Conservation (phyloP, 2,113 vertebrate species). For the Notarius lentiginosus region DNA sequence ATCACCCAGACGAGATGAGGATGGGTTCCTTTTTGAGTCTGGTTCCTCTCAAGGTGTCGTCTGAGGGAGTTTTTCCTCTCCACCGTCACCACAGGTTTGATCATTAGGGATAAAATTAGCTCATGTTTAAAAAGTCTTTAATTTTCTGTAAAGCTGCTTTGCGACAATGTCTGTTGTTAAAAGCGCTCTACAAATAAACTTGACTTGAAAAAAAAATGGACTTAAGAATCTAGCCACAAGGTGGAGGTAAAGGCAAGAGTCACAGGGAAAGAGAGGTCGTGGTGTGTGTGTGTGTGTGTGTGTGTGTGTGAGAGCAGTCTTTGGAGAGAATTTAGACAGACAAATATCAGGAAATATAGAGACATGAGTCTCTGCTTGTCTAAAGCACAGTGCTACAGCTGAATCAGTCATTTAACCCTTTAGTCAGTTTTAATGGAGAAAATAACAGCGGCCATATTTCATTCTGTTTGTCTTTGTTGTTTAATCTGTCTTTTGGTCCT, state of each 20-base stretch:
- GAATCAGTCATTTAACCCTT: background rate
- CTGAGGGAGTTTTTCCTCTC: no score
- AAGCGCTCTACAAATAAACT: no score
- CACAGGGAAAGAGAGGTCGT: background rate
- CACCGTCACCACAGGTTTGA: no score
- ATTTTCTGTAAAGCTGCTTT: no score
- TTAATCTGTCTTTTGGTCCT: background rate
- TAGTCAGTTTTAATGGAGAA: background rate
- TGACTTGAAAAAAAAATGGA: no score
- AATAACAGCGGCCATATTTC: background rate
- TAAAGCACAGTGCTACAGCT: background rate
- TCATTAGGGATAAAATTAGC: no score
- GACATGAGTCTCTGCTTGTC: background rate
- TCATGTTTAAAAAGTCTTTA: no score
- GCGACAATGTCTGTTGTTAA: no score
- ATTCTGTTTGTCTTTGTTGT: background rate
- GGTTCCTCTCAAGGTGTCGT: no score
- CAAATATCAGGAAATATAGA: background rate
- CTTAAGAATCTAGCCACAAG: background rate
- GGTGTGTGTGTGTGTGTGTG: background rate
- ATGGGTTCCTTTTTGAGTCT: no score
- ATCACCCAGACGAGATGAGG: no score
- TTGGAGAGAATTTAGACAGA: background rate
- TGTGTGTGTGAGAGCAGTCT: no score
- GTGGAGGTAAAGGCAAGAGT: conserved; percentile 21